phyloP scores from a whole-genome alignment of 2,888 invertebrate species.

The Spilosoma lubricipeda region DNA sequence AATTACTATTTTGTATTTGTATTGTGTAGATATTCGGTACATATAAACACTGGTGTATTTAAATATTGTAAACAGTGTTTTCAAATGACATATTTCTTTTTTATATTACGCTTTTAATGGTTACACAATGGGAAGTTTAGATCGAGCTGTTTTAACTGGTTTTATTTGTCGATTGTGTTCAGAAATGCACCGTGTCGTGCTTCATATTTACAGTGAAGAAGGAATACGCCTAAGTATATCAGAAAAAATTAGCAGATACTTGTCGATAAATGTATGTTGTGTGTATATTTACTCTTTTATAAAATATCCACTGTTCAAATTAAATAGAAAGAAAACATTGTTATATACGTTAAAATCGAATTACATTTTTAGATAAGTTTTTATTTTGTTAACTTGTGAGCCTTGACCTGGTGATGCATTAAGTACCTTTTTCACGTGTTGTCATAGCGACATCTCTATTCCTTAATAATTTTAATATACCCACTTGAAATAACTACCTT shows the following conservation, averaged over 20 bases:
- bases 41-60: not conserved
- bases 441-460: not conserved
- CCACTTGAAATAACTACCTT: not conserved
- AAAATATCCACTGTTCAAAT: not conserved
- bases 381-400: not conserved
- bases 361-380: not conserved
- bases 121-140: constrained; percentile 91
- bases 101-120: not conserved
- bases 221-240: constrained; percentile 91
- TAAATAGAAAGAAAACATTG: not conserved
- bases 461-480: not conserved
- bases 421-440: not conserved
- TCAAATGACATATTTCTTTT: constrained; percentile 1
- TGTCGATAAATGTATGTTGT: constrained; percentile 90
- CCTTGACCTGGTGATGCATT: not conserved
- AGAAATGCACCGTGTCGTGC: constrained; percentile 93
- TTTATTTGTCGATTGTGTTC: constrained; percentile 95
- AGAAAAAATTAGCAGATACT: constrained; percentile 92
- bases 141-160: constrained; percentile 92
- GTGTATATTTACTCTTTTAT: not conserved
- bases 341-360: not conserved
- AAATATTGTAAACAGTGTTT: not conserved
- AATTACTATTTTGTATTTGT: not conserved
- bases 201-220: constrained; percentile 93
- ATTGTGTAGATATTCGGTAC: not conserved